Percentiles rank a stretch among this genome's conserved stretches.
These are phyloP conservation scores for Pollicipes pollicipes DNA, from an alignment of 1,140 invertebrate species.

Conservation along the genomic window DNA sequence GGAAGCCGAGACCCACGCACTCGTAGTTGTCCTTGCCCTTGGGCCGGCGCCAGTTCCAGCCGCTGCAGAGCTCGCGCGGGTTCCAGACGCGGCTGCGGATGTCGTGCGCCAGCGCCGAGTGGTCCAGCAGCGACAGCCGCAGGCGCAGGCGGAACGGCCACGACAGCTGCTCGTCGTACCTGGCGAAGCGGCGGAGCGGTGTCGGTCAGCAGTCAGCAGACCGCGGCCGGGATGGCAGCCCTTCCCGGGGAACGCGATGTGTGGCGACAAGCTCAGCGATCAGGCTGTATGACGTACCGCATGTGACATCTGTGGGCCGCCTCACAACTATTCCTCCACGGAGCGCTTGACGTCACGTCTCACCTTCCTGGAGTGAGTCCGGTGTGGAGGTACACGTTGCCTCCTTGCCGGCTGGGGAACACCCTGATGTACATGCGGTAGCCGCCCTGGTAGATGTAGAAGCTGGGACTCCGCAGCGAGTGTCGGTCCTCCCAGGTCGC, in stretches of 20 bases:
- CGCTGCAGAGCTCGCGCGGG: constrained; percentile 29
- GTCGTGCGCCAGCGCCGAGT: constrained; percentile 24
- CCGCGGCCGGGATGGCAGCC: no score
- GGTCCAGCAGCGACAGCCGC: constrained; percentile 27
- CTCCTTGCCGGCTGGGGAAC: constrained; percentile 24
- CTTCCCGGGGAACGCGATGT: no score
- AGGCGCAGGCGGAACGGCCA: constrained; percentile 32
- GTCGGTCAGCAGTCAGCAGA: no score
- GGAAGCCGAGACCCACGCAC: constrained; percentile 31
- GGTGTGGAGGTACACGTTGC: constrained; percentile 28
- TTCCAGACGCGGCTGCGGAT: constrained; percentile 31
- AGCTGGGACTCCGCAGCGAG: constrained; percentile 27
- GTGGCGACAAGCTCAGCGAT: no score
- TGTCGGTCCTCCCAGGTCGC: constrained; percentile 26
- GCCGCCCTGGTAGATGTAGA: constrained; percentile 26
- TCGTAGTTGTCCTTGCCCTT: constrained; percentile 28
- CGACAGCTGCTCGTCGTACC: constrained; percentile 22
- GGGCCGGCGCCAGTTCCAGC: constrained; percentile 30
- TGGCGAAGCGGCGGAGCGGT: neutral
- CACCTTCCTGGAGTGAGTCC: constrained; percentile 26
- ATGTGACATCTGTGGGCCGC: no score
- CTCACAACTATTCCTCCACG: no score
- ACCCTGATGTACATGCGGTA: constrained; percentile 29
- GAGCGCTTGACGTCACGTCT: no score
- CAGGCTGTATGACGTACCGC: no score